Conservation (phyloP, 1,140 invertebrate species). For the Ooceraea biroi region DNA sequence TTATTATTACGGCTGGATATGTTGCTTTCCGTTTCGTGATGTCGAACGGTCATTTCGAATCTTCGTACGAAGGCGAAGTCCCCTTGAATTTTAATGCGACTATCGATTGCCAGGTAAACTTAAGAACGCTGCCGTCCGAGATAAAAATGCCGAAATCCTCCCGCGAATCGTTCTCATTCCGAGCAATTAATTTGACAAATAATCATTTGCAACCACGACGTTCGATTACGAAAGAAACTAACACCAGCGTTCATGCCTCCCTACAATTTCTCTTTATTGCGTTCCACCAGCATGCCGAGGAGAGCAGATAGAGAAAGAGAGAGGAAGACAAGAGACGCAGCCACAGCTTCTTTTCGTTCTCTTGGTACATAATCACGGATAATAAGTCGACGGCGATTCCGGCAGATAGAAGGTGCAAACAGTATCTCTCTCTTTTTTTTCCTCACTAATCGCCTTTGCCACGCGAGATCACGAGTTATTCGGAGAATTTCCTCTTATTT, state of each 20-base stretch:
- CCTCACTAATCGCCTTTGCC: conserved; percentile 19
- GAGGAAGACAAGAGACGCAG: neutral
- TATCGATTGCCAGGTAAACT: too few species aligned
- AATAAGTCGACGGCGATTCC: conserved; percentile 40
- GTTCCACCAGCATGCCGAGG: neutral
- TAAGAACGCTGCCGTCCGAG: too few species aligned
- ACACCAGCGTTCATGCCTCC: neutral
- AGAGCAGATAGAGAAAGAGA: neutral
- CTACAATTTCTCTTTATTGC: conserved; percentile 27
- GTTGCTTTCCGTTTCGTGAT: conserved; percentile 1
- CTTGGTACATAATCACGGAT: conserved; percentile 10
- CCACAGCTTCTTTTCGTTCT: conserved; percentile 28
- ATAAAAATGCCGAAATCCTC: too few species aligned
- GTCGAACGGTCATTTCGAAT: conserved; percentile 23
- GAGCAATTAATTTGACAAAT: neutral
- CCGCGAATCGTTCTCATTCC: too few species aligned
- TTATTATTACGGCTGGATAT: conserved; percentile 43
- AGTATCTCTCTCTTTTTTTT: neutral
- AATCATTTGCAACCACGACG: neutral
- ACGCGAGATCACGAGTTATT: neutral
- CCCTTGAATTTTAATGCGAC: conserved; percentile 11
- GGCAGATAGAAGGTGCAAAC: conserved; percentile 10
- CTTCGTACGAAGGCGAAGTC: neutral
- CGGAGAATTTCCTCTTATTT: conserved; percentile 23
- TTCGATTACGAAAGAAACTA: neutral